Evolutionary conservation across 2,888 invertebrate genomes (phyloP), one percentile per base, ranked within the genome.

Genomic region (Eupithecia insigniata): DNA sequence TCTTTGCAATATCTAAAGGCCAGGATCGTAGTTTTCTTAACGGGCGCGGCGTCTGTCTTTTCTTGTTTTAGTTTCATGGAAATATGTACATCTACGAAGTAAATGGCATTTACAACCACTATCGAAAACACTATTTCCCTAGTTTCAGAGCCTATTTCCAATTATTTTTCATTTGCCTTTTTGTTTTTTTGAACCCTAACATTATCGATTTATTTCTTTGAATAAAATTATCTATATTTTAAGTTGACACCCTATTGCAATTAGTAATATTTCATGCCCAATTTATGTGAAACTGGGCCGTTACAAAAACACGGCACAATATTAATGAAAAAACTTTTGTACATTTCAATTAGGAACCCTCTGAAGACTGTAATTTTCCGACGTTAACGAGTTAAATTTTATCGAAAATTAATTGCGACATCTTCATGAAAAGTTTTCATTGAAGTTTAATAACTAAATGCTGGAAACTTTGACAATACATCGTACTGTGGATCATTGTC

Each of bases 401-500:
- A 92, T 92, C 90, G 92, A 91, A 93, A 93, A 93, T 93, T 93
- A 93, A 93, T 93, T 92, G 92, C 92, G 91, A 93, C 92, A 91
- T 92, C 92, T 92, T 91, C 91, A 91, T 90, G 90, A 89, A 92
- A 92, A 93, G 84, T 92, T 88, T 74, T 85, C 84, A 88, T 86
- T 89, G 83, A 87, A 91, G 86, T 91, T 90, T 88, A 88, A 88
- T 90, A 89, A 89, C 88, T 86, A 90, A 89, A 91, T 88, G 85
- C 85, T 85, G 66, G 73, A 78, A 90, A 91, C 85, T 92, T 91
- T 83, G 83, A 89, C 89, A 90, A 88, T 90, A 87, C 87, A 90
- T 83, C 86, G 85, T 88, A 86, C 88, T 83, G 84, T 82, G 74
- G 81, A 84, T 84, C 82, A 83, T 80, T 43, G 66, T 12, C 32